Conservation (phyloP, 2,888 invertebrate genomes). For the Phlogophora meticulosa region DNA sequence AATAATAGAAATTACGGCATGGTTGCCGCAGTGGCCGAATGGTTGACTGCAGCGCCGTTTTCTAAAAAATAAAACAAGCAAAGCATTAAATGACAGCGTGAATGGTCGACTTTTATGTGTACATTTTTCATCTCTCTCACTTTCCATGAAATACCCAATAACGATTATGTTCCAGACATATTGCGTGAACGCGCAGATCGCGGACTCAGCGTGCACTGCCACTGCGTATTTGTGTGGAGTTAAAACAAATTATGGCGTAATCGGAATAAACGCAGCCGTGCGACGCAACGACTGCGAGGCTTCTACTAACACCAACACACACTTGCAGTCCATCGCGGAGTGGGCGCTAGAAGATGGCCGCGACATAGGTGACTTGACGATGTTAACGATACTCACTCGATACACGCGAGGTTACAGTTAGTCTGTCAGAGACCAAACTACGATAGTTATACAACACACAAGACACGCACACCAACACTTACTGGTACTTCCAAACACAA, state of each 20-base stretch:
- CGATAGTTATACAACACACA: not conserved
- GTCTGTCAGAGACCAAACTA: not conserved
- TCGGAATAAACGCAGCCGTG: conserved; percentile 93
- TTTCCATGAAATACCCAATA: too few relatives aligned
- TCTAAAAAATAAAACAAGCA: too few relatives aligned
- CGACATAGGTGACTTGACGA: conserved; percentile 73
- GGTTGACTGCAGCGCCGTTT: too few relatives aligned
- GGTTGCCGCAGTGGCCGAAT: too few relatives aligned
- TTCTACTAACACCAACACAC: conserved; percentile 87
- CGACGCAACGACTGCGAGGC: conserved; percentile 90
- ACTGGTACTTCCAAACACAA: not conserved
- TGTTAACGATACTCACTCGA: too few relatives aligned
- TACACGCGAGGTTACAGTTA: not conserved
- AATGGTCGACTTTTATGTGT: too few relatives aligned
- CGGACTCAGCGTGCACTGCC: conserved; percentile 93
- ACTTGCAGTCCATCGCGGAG: conserved; percentile 92
- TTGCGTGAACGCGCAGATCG: conserved; percentile 91
- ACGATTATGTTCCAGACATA: conserved; percentile 84
- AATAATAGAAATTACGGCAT: too few relatives aligned
- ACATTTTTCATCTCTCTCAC: too few relatives aligned
- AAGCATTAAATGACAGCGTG: too few relatives aligned
- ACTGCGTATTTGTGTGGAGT: conserved; percentile 93
- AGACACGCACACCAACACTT: not conserved
- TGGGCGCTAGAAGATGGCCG: conserved; percentile 91
- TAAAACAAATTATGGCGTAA: conserved; percentile 91